Evolutionary conservation across 2,888 invertebrate genomes (phyloP).

Genomic region (Nomada hirtipes): DNA sequence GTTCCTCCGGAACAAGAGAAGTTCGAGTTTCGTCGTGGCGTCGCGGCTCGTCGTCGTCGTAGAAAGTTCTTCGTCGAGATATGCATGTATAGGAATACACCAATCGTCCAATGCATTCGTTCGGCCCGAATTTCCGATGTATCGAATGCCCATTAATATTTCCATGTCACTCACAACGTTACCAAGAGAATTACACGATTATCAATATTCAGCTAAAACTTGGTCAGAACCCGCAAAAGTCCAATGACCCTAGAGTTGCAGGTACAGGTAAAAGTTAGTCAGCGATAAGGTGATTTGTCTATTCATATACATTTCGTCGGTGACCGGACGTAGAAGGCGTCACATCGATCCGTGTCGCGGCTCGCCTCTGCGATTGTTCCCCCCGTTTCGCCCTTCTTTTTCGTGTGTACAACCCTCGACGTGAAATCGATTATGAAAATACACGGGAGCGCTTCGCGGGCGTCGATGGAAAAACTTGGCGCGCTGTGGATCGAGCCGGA

Average conservation of each 20-base stretch:
- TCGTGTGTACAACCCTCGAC: slow-evolving; percentile 52
- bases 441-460: slow-evolving; percentile 35
- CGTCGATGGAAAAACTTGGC: slow-evolving; percentile 20
- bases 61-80: slow-evolving; percentile 2
- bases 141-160: too few relatives aligned
- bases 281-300: too few relatives aligned
- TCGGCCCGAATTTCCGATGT: too few relatives aligned
- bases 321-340: slow-evolving; percentile 21
- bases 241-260: too few relatives aligned
- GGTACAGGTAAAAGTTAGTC: too few relatives aligned
- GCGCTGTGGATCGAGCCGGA: slow-evolving; percentile 11
- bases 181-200: too few relatives aligned
- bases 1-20: slow-evolving; percentile 5
- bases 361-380: slow-evolving; percentile 30
- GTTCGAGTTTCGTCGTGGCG: background rate
- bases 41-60: slow-evolving; percentile 25
- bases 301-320: too few relatives aligned
- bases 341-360: slow-evolving; percentile 46
- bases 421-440: slow-evolving; percentile 78
- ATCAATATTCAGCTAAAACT: too few relatives aligned
- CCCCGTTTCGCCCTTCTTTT: slow-evolving; percentile 33
- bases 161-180: too few relatives aligned
- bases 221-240: too few relatives aligned
- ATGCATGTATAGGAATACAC: too few relatives aligned
- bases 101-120: too few relatives aligned